Evolutionary conservation across 2,113 vertebrate genomes (phyloP), one percentile per base, ranked within the genome.

Genomic region (Dinomys branickii): DNA sequence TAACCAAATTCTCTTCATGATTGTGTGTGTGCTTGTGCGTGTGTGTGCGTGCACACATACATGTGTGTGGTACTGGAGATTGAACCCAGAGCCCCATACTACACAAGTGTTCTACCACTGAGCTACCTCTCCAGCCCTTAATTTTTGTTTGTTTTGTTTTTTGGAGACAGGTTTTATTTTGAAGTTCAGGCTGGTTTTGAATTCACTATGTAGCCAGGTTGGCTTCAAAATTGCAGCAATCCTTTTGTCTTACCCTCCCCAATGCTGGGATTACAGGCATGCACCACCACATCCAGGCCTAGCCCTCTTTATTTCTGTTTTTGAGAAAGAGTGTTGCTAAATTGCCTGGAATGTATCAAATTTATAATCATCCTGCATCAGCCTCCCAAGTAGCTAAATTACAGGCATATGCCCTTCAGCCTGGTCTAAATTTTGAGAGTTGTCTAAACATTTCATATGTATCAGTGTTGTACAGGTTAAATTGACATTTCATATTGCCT

Each of bases 371-470:
- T 44, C 41, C 73, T 47, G 24, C 41, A 28, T 75, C 71, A 75
- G 41, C 41, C 41, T 75, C 41, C 73, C 41, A 77, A 77, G 73
- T 77, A 77, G 20, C 73, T 77, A 10, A 41, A 77, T 47, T 77
- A 77, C 24, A 77, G 26, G 41, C 24, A 77, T 28, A 12, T 47
- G 41, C 41, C 26, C 44, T 47, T 12, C 73, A 14, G 22, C 5
- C 26, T 47, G 38, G 73, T 88, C 13, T 33, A 54, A 65, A 94
- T 78, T 81, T 88, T 26, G 47, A 83, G 56, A 59, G 75, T 85
- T 95, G 54, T 90, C 88, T 56, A 61, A 96, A 95, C 67, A 91
- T 10, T 77, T 59, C 17, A 96, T 75, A 85, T 91, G 1, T 52
- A 26, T 90, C 95, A 91, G 87, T 73, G 83, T 26, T 96, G 59